Conservation (phyloP, 2,113 vertebrate species). For the Chitala chitala region DNA sequence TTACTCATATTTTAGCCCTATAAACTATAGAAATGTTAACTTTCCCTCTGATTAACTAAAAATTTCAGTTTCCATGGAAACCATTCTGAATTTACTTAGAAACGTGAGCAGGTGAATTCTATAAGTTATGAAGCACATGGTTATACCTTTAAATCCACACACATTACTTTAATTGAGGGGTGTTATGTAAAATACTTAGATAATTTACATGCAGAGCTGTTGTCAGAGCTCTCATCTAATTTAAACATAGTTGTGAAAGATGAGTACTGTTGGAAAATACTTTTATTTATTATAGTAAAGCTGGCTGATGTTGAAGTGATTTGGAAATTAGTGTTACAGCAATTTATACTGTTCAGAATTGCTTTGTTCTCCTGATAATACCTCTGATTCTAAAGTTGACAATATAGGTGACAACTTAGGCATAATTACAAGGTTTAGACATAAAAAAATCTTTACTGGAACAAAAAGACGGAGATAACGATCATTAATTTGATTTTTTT, state of each 20-base stretch:
- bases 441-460: too few species aligned
- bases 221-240: too few species aligned
- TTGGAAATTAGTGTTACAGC: too few species aligned
- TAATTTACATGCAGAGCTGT: too few species aligned
- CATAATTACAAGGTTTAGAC: not conserved
- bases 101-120: conserved; percentile 9
- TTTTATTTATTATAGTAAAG: too few species aligned
- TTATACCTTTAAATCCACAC: not conserved
- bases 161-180: not conserved
- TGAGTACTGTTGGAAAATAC: too few species aligned
- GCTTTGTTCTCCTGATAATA: not conserved
- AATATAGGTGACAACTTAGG: not conserved
- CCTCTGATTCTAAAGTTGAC: not conserved
- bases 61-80: conserved; percentile 14
- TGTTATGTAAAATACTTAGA: too few species aligned
- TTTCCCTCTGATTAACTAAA: not conserved
- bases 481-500: not conserved
- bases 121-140: not conserved
- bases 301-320: too few species aligned
- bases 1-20: too few species aligned
- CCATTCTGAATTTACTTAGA: conserved; percentile 8
- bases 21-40: not conserved
- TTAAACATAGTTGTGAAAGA: too few species aligned
- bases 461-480: not conserved
- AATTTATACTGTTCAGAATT: not conserved